These are phyloP conservation scores for Phrynosoma blainvillii DNA, from an alignment of 2,113 vertebrate species.

Conservation along the genomic window DNA sequence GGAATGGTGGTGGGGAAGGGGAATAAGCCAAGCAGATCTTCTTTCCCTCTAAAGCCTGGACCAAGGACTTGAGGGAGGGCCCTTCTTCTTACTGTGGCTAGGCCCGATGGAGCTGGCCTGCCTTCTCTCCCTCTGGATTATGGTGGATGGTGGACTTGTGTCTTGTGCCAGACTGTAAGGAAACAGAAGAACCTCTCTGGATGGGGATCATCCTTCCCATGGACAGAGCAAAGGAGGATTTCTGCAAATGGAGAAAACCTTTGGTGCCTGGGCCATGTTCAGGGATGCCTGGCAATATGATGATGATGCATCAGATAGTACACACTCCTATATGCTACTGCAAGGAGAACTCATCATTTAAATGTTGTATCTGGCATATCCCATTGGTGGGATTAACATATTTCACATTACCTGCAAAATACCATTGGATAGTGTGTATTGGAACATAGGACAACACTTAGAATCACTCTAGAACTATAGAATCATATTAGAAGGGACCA, in stretches of 20 bases:
- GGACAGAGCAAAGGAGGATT: background rate
- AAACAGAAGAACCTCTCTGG: background rate
- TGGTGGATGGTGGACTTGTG: too few species aligned
- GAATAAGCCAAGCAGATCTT: too few species aligned
- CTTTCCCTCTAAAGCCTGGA: too few species aligned
- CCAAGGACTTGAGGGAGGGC: too few species aligned
- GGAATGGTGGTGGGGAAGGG: too few species aligned
- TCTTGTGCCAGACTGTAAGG: background rate
- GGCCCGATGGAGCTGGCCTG: too few species aligned
- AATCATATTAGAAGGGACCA: too few species aligned
- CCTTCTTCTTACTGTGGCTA: too few species aligned
- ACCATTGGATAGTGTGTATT: background rate
- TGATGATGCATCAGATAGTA: background rate
- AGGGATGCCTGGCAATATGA: background rate
- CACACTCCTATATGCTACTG: background rate
- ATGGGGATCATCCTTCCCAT: background rate
- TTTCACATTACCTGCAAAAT: constrained; percentile 22
- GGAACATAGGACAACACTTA: constrained; percentile 19
- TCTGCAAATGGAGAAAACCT: background rate
- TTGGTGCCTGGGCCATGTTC: background rate
- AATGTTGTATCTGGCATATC: background rate
- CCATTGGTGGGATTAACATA: background rate
- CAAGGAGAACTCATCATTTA: background rate
- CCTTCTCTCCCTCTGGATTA: too few species aligned
- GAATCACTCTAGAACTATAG: too few species aligned